Conservation (phyloP, 2,888 invertebrate species). For the Ceratothoa steindachneri region DNA sequence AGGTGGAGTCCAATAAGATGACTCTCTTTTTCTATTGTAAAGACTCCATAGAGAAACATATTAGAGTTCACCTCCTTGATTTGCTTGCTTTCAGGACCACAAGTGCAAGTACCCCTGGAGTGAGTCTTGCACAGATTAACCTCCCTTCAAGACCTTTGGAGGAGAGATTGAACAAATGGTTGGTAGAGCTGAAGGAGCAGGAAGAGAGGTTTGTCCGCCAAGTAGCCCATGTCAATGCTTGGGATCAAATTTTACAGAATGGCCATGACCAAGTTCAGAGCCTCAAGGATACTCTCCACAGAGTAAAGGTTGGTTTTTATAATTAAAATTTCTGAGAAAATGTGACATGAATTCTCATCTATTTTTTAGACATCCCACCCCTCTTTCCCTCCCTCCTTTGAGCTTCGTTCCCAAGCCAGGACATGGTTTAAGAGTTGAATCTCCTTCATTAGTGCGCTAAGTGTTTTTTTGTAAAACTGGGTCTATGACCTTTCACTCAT, state of each 20-base stretch:
- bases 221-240: slow-evolving; percentile 90
- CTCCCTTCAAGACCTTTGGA: slow-evolving; percentile 80
- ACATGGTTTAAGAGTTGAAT: no score
- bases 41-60: no score
- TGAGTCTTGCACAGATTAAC: slow-evolving; percentile 17
- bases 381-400: no score
- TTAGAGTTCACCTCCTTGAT: no score
- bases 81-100: slow-evolving; percentile 18
- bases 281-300: slow-evolving; percentile 78
- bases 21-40: no score
- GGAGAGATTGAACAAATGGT: slow-evolving; percentile 92
- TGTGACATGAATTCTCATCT: neutral
- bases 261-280: slow-evolving; percentile 96
- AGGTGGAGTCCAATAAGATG: no score
- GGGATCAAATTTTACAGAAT: slow-evolving; percentile 73
- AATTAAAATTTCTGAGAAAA: neutral
- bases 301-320: slow-evolving; percentile 68
- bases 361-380: no score
- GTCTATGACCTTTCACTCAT: no score
- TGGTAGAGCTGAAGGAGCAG: slow-evolving; percentile 82
- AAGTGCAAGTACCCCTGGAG: slow-evolving; percentile 16
- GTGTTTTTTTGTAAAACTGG: no score
- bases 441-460: no score
- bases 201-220: slow-evolving; percentile 89
- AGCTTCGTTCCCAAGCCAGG: no score